Conservation (phyloP, 2,888 invertebrate genomes). For the Shargacucullia verbasci region DNA sequence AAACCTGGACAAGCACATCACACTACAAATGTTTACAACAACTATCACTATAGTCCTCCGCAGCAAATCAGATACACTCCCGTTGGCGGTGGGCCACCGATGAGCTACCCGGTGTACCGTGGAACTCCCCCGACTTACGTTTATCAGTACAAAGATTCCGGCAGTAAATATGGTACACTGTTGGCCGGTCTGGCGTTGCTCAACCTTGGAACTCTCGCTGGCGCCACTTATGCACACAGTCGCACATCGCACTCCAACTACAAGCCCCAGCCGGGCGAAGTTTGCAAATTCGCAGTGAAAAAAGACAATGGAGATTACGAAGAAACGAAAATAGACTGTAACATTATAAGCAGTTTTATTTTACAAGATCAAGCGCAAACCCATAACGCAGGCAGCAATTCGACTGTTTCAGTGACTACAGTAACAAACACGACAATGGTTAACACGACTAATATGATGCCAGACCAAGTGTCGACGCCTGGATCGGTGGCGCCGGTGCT, state of each 20-base stretch:
- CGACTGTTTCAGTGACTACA: constrained; percentile 69
- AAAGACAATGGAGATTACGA: constrained; percentile 83
- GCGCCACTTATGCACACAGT: constrained; percentile 65
- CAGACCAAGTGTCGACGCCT: constrained; percentile 44
- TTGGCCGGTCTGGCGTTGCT: constrained; percentile 79
- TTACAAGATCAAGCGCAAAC: constrained; percentile 66
- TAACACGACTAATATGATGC: constrained; percentile 66
- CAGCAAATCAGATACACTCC: constrained; percentile 77
- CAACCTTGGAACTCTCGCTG: constrained; percentile 79
- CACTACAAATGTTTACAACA: constrained; percentile 70
- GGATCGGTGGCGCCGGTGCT: constrained; percentile 40
- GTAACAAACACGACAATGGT: constrained; percentile 78
- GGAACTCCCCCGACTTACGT: constrained; percentile 80
- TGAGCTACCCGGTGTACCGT: constrained; percentile 78
- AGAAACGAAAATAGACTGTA: constrained; percentile 82
- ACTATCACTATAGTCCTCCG: constrained; percentile 81
- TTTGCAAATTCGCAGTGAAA: constrained; percentile 80
- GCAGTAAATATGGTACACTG: constrained; percentile 81
- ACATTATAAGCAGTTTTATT: constrained; percentile 80
- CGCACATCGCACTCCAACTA: constrained; percentile 63
- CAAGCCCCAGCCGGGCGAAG: constrained; percentile 74
- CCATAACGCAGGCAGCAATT: constrained; percentile 62
- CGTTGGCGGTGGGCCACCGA: constrained; percentile 67
- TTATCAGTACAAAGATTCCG: constrained; percentile 80
- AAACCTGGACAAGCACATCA: constrained; percentile 52